phyloP scores from a whole-genome alignment of 2,113 vertebrate species.

The Hepsetus odoe region DNA sequence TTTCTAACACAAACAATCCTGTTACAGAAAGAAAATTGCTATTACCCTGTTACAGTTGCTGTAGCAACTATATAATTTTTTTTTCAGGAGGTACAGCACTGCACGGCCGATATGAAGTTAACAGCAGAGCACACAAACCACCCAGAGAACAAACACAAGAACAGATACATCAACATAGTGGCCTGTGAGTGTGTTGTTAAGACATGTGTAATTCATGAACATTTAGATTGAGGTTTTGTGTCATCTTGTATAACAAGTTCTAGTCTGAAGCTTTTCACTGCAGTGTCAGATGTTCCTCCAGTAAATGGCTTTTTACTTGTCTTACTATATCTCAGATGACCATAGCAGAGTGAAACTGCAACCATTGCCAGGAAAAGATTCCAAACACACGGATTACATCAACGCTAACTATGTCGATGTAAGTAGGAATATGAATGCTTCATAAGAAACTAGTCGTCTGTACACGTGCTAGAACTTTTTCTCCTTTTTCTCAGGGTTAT shows the following conservation, averaged over 20 bases:
- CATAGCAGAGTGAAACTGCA: conserved; percentile 97
- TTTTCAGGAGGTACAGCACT: conserved; percentile 93
- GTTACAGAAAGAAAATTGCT: too few relatives aligned
- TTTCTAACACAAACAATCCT: too few relatives aligned
- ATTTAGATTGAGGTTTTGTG: background rate
- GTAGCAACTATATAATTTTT: background rate
- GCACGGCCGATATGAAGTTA: conserved; percentile 94
- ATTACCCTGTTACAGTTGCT: background rate
- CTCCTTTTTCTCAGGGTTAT: conserved; percentile 84
- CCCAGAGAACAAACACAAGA: conserved; percentile 99
- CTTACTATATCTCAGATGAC: conserved; percentile 82
- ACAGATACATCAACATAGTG: conserved; percentile 99
- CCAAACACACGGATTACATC: conserved; percentile 99
- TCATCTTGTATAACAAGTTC: background rate
- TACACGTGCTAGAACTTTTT: background rate
- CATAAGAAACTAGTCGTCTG: background rate
- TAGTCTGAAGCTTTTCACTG: background rate
- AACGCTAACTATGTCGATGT: conserved; percentile 99
- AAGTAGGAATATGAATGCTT: conserved; percentile 68
- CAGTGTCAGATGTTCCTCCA: background rate
- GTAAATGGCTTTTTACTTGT: conserved; percentile 17
- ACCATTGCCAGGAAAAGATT: conserved; percentile 93
- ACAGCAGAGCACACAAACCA: conserved; percentile 98
- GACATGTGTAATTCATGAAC: background rate
- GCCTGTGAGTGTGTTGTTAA: conserved; percentile 87